Base-by-base conservation (phyloP, 2,888 invertebrate genomes). In the Antheraea yamamai region DNA sequence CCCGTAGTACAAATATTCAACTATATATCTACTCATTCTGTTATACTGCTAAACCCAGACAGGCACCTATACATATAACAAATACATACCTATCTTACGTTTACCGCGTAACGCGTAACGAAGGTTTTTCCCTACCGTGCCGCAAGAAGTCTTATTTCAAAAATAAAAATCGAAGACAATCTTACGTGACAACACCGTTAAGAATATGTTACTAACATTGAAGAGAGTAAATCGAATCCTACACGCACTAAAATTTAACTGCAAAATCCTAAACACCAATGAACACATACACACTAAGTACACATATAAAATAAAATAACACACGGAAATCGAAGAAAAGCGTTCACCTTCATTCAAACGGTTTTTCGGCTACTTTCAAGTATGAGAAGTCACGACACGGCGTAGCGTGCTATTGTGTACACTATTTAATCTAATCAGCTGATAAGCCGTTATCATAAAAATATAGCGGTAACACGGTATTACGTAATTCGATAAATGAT, bases 391-490 rank as follows among this genome's bases (percentile, higher is more conserved):
- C 12, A 12, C 47, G 3, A 30, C 30, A 20, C 35, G 4, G 4
- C 18, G 39, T 20, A 39, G n/a, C n/a, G 70, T n/a, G 20, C 8
- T 0, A 1, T 20, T 68, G 20, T 30, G 20, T 70, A 70, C 35
- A 70, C 4, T 20, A 2, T 70, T 18, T 70, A 70, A 70, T 70
- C 70, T 70, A 70, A 39, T 39, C 35, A n/a, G 8, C 2, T 70
- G 68, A 70, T 70, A 70, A 70, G 39, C 39, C 39, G 18, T 39
- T 70, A 70, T 39, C 39, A n/a, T 39, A n/a, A n/a, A 39, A 39
- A 35, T 39, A 39, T 39, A 70, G n/a, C 20, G 3, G 35, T 68
- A 7, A 30, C 30, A 35, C 16, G 18, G 10, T 2, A 8, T 39
- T 39, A 70, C 39, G 70, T 70, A 70, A 39, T 10, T 10, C 30